phyloP scores from a whole-genome alignment of 2,797 vertebrate species.

The Carcharodon carcharias region DNA sequence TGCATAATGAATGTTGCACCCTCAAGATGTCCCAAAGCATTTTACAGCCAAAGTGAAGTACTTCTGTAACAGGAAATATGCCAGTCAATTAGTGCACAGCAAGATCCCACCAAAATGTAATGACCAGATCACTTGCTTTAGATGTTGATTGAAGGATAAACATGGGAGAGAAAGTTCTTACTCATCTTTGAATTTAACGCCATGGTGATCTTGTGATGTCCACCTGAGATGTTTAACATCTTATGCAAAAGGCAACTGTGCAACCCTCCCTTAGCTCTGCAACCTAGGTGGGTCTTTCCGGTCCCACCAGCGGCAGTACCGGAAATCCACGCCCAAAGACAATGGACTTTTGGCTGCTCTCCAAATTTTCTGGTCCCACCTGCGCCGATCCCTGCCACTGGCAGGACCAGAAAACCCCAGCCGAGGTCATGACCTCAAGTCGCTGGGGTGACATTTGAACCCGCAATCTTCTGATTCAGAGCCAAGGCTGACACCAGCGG shows the following conservation, averaged over 20 bases:
- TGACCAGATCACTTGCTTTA: neutral
- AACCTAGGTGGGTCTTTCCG: no score
- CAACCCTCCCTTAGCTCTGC: neutral
- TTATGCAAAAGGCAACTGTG: neutral
- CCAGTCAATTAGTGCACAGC: neutral
- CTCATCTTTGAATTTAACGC: neutral
- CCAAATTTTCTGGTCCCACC: no score
- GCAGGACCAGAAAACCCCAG: no score
- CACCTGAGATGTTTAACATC: neutral
- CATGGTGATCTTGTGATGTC: no score
- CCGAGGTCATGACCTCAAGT: no score
- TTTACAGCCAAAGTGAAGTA: neutral
- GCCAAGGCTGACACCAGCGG: neutral
- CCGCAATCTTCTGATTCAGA: neutral
- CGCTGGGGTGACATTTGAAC: neutral
- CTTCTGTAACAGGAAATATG: neutral
- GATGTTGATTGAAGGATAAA: no score
- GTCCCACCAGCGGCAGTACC: no score
- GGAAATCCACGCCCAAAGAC: no score
- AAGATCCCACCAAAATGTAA: neutral
- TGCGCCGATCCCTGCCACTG: no score
- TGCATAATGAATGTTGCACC: neutral
- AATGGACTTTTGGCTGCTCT: no score
- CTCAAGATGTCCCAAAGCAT: neutral
- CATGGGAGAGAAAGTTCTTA: neutral